Evolutionary conservation across 2,113 vertebrate species (phyloP).

Genomic region (Herpailurus yagouaroundi): DNA sequence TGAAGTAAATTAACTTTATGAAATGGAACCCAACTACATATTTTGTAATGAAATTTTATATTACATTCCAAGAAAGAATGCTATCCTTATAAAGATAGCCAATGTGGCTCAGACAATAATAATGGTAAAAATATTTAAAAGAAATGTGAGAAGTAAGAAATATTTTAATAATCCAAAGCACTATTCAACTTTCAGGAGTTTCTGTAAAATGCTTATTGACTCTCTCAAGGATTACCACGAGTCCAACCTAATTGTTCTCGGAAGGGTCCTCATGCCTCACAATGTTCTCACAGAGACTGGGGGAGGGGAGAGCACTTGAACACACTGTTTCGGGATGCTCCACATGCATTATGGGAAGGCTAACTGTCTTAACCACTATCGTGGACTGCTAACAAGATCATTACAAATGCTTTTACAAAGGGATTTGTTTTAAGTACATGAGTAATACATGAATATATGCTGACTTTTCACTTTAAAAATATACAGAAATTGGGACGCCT

Average conservation of each 20-base stretch:
- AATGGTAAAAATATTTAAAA: conserved; percentile 64
- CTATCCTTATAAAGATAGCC: conserved; percentile 74
- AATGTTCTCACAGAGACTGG: rapidly evolving
- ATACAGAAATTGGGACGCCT: neutral
- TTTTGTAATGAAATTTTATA: conserved; percentile 79
- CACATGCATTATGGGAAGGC: too few relatives aligned
- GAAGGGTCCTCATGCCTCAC: neutral
- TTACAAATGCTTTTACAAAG: neutral
- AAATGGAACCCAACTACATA: conserved; percentile 73
- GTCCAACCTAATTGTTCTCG: neutral
- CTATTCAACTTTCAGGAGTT: neutral
- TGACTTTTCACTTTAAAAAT: neutral
- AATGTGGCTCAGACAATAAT: conserved; percentile 66
- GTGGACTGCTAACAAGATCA: neutral
- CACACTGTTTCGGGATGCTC: too few relatives aligned
- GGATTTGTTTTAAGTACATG: neutral
- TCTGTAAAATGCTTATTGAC: conserved; percentile 8
- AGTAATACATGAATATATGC: neutral
- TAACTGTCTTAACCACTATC: neutral
- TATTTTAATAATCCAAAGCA: conserved; percentile 56
- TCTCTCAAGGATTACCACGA: neutral
- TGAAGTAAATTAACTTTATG: conserved; percentile 81
- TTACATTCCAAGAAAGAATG: conserved; percentile 77
- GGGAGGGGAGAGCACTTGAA: rapidly evolving
- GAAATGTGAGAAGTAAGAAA: conserved; percentile 59